A percentile compares a stretch with the other conserved stretches of the same genome.
Conservation (phyloP, 2,113 vertebrate genomes). For the Turnix velox region DNA sequence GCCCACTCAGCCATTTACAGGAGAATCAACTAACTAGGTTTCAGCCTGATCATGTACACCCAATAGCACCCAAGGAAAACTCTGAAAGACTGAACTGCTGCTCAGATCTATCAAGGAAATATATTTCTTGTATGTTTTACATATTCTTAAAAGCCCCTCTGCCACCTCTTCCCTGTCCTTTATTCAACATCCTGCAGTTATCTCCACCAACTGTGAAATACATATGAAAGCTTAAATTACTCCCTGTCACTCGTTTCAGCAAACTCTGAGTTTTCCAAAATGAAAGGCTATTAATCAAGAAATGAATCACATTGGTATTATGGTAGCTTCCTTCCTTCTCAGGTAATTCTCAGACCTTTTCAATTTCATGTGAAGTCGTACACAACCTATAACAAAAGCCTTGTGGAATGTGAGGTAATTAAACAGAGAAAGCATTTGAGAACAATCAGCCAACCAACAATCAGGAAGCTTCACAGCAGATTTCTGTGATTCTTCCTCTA, state of each 20-base stretch:
- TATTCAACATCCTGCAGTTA: neutral
- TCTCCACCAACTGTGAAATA: neutral
- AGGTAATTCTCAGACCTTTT: neutral
- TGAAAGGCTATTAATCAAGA: neutral
- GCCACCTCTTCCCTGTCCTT: neutral
- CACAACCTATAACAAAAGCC: neutral
- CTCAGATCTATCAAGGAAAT: neutral
- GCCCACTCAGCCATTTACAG: neutral
- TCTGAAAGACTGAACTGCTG: neutral
- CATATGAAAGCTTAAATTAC: neutral
- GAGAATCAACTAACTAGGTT: neutral
- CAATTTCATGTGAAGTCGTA: neutral
- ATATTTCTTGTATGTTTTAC: rapidly evolving
- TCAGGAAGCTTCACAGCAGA: neutral
- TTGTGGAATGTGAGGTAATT: neutral
- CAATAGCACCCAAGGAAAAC: neutral
- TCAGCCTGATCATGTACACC: neutral
- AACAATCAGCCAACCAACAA: neutral
- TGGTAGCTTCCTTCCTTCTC: neutral
- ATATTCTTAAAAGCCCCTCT: neutral
- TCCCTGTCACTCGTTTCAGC: neutral
- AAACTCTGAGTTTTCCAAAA: neutral
- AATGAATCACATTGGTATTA: neutral
- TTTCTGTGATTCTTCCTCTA: neutral
- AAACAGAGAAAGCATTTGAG: neutral